Evolutionary conservation across 2,113 vertebrate genomes (phyloP).

Genomic region (Murina feae): DNA sequence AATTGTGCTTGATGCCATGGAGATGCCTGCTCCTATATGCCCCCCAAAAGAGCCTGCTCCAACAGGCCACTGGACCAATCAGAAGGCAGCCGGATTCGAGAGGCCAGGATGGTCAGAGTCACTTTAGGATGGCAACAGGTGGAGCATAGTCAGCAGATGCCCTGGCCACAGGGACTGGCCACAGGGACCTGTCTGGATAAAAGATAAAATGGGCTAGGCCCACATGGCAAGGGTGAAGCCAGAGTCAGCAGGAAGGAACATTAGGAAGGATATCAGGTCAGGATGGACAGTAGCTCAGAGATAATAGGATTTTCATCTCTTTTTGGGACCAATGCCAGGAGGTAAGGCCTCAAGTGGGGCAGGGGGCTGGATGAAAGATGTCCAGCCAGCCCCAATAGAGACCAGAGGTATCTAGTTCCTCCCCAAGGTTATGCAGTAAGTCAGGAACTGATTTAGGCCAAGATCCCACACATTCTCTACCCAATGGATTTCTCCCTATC

Average conservation of each 20-base stretch:
- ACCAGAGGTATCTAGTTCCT: background rate
- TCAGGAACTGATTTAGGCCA: background rate
- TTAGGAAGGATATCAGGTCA: background rate
- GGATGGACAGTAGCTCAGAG: background rate
- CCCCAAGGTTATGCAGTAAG: background rate
- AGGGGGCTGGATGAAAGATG: background rate
- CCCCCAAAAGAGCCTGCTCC: background rate
- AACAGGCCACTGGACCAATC: background rate
- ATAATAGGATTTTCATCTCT: background rate
- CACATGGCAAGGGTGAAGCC: background rate
- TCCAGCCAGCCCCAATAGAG: background rate
- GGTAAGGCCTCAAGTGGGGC: background rate
- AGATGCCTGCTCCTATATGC: background rate
- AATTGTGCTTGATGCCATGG: background rate
- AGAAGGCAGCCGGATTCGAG: background rate
- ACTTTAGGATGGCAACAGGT: background rate
- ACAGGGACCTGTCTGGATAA: background rate
- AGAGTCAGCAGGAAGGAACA: background rate
- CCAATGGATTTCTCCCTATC: background rate
- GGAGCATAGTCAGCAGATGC: background rate
- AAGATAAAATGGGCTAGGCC: background rate
- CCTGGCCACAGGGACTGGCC: background rate
- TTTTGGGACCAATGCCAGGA: background rate
- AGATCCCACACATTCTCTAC: background rate
- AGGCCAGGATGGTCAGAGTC: background rate